Evolutionary conservation across 2,113 vertebrate species (phyloP).

Genomic region (Oncorhynchus kisutch): DNA sequence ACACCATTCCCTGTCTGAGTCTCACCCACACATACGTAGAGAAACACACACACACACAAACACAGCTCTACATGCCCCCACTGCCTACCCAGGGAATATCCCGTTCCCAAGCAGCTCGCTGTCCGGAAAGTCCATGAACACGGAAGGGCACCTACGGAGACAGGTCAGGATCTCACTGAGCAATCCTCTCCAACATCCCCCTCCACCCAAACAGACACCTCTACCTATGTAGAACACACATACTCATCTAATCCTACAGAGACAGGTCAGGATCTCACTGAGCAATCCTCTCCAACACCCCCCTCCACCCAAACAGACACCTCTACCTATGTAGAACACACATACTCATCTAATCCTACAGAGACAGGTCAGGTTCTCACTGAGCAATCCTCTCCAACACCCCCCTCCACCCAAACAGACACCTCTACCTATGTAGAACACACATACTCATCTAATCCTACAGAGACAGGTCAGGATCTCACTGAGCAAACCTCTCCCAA

Average conservation of each 20-base stretch:
- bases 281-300: slow-evolving; percentile 29
- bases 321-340: background rate
- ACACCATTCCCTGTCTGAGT: slow-evolving; percentile 1
- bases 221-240: background rate
- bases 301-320: background rate
- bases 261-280: slow-evolving; percentile 77
- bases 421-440: background rate
- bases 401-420: background rate
- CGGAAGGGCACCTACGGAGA: slow-evolving; percentile 81
- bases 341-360: too few relatives aligned
- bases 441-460: background rate
- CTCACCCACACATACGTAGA: slow-evolving; percentile 27
- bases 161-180: slow-evolving; percentile 75
- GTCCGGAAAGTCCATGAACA: slow-evolving; percentile 83
- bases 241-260: too few relatives aligned
- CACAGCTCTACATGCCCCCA: slow-evolving; percentile 57
- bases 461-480: too few relatives aligned
- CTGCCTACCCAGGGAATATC: slow-evolving; percentile 76
- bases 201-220: background rate
- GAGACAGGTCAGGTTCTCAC: slow-evolving; percentile 78
- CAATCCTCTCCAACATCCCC: slow-evolving; percentile 13
- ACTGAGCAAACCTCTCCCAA: too few relatives aligned
- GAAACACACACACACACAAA: slow-evolving; percentile 14
- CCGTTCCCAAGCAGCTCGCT: slow-evolving; percentile 79
- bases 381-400: slow-evolving; percentile 42